Base-by-base conservation (phyloP, 2,113 vertebrate species). In the Crypturellus undulatus region DNA sequence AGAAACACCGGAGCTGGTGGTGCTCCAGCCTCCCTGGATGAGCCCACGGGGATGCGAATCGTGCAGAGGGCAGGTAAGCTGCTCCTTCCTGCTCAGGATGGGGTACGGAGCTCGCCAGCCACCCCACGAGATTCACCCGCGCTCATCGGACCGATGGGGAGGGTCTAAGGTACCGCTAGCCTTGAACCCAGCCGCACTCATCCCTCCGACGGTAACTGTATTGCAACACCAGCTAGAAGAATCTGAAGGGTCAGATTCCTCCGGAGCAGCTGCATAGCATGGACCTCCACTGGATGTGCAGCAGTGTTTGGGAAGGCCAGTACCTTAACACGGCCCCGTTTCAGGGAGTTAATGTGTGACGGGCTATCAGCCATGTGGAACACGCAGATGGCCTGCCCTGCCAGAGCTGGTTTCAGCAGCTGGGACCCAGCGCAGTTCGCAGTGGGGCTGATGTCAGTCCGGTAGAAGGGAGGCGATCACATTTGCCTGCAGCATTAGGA, bases 241-340 rank as follows among this genome's bases (percentile, higher is more conserved):
- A 80, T 87, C n/a, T 5, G 45, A 80, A 78, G 64, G 96, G 91
- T 95, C 94, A 94, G 70, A 95, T 75, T 97, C 93, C 91, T 76
- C 40, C 0, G 1, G 58, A 59, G 63, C 0, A 69, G 47, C 78
- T 77, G 38, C 0, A 42, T 14, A 10, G 0, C n/a, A 59, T 1
- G 93, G 79, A 72, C 58, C 34, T 84, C 62, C 43, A 32, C 64
- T 0, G 10, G 49, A 64, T 75, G 28, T 4, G 1, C 2, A 73
- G 71, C 71, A n/a, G 85, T 0, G 0, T 42, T 72, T 63, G 47
- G 24, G 60, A 77, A 86, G 77, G 60, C 28, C 43, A 36, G 68
- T 54, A 88, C 69, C 85, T 79, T 36, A 51, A 25, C 52, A 25
- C 6, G 26, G 85, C 67, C 13, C 26, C 60, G 47, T 93, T 95